Percentiles rank a stretch among this genome's conserved stretches.
These are phyloP conservation scores for Phengaris arion DNA, from an alignment of 2,888 invertebrate genomes.

Conservation along the genomic window DNA sequence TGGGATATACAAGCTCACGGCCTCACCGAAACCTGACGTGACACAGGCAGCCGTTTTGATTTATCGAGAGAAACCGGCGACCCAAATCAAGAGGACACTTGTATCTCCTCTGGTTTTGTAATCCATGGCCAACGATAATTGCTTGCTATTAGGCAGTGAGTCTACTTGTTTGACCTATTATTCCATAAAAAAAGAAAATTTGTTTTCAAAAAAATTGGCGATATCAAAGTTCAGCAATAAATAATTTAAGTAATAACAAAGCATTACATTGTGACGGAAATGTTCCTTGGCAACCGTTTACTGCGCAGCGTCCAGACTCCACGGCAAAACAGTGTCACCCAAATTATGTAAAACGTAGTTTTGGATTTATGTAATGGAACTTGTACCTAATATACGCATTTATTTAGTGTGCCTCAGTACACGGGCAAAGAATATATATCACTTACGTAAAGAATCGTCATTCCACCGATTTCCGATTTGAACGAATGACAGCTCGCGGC, in stretches of 20 bases:
- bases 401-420: too few relatives aligned
- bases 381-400: too few relatives aligned
- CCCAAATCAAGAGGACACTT: not conserved
- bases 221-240: not conserved
- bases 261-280: constrained; percentile 3
- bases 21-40: not conserved
- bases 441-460: too few relatives aligned
- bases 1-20: not conserved
- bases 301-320: not conserved
- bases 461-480: too few relatives aligned
- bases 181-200: not conserved
- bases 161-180: not conserved
- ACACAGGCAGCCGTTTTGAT: not conserved
- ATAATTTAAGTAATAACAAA: constrained; percentile 4
- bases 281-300: constrained; percentile 12
- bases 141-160: not conserved
- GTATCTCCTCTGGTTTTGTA: not conserved
- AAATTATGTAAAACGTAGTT: not conserved
- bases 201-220: not conserved
- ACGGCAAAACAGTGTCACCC: not conserved
- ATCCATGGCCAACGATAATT: not conserved
- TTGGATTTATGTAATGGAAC: not conserved
- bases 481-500: too few relatives aligned
- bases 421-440: too few relatives aligned
- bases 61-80: too few relatives aligned